Evolutionary conservation across 1,140 invertebrate species (phyloP).

Genomic region (Patella vulgata): DNA sequence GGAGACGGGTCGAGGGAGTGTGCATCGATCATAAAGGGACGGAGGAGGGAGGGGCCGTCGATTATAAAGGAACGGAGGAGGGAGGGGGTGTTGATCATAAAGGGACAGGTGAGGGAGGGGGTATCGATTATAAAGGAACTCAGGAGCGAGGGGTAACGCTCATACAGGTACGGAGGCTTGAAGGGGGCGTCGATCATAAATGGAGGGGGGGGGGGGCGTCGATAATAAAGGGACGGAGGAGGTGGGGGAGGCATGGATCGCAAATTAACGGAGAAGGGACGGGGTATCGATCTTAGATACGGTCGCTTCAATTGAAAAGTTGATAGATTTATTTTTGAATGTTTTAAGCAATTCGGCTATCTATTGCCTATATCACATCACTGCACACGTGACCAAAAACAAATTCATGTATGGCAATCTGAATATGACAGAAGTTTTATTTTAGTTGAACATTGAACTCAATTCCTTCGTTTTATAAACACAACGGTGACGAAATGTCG

Average conservation of each 20-base stretch:
- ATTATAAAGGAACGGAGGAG: too few species aligned
- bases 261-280: background rate
- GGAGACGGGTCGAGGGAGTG: background rate
- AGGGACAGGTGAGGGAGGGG: too few species aligned
- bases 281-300: background rate
- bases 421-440: too few species aligned
- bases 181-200: background rate
- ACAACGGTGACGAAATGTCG: too few species aligned
- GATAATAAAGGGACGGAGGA: too few species aligned
- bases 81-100: background rate
- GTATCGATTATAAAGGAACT: background rate
- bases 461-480: too few species aligned
- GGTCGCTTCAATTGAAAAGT: background rate
- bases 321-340: too few species aligned
- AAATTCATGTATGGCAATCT: too few species aligned
- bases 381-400: background rate
- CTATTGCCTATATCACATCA: background rate
- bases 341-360: background rate
- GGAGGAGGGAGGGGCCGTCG: constrained; percentile 1
- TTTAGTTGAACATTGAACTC: too few species aligned
- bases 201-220: background rate
- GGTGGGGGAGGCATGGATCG: background rate
- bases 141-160: background rate
- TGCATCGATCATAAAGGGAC: background rate
- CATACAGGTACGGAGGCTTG: background rate